Base-by-base conservation (phyloP, 2,888 invertebrate species). In the Caenorhabditis wallacei region DNA sequence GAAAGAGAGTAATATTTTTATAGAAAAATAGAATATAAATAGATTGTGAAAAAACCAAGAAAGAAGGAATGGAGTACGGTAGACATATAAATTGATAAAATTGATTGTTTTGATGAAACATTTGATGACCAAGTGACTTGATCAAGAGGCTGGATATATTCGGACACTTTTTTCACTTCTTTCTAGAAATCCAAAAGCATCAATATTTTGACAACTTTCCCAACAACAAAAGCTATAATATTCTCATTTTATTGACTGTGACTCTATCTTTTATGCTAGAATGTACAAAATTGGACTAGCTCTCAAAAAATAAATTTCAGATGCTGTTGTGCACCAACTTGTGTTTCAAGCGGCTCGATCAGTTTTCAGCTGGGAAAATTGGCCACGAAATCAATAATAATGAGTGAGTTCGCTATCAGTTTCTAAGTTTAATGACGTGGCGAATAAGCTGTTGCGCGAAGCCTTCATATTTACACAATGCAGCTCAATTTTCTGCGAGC, bases 241-340 rank as follows among this genome's bases (percentile, higher is more conserved):
- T 30, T 30, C 8, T 30, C 8, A 30, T 30, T 5, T 30, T 30
- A 5, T 30, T 30, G 3, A 30, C 30, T 3, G 8, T 40, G 10
- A 11, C 11, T 40, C 2, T 40, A 40, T 40, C 13, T 40, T 40
- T 40, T 30, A 40, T 40, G 40, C 30, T 30, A n/a, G n/a, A n/a
- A n/a, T n/a, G 30, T 8, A 40, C 2, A 40, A 40, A 40, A 40
- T 2, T 13, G 2, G 40, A 40, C 13, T 40, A 11, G n/a, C 11
- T 56, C 1, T 22, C 43, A 8, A 30, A 30, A 5, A 30, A 30
- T 43, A 37, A 11, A 8, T 16, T 80, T 48, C 68, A 74, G 78
- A 87, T 89, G 86, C 80, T 89, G 26, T 63, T 88, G 82, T 89
- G 89, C 72, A 82, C 86, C 22, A 87, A 86, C 57, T 78, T 89